Evolutionary conservation across 2,888 invertebrate species (phyloP).

Genomic region (Serripes groenlandicus): DNA sequence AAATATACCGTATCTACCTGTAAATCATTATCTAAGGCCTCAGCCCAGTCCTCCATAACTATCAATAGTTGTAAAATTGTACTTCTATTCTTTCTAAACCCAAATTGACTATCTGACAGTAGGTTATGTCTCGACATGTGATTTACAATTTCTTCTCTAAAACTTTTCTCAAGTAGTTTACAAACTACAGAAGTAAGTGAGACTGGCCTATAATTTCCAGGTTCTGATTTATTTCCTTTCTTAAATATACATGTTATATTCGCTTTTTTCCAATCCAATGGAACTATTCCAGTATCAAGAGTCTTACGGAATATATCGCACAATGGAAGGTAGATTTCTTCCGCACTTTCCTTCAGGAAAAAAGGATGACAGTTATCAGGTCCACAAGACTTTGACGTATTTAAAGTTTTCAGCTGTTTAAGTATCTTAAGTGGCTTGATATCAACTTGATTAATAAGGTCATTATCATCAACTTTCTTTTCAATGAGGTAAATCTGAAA

Average conservation of each 20-base stretch:
- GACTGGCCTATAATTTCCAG: no score
- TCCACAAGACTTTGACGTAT: constrained; percentile 22
- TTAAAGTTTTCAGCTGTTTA: constrained; percentile 24
- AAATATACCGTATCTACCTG: no score
- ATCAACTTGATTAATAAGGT: background rate
- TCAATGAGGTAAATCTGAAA: constrained; percentile 26
- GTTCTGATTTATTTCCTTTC: constrained; percentile 17
- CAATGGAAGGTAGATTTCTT: constrained; percentile 6
- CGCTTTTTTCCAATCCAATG: constrained; percentile 23
- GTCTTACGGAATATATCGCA: constrained; percentile 9
- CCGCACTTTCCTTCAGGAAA: constrained; percentile 26
- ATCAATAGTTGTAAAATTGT: no score
- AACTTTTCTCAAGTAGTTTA: constrained; percentile 22
- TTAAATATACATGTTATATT: constrained; percentile 34
- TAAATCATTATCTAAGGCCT: no score
- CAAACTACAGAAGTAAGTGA: constrained; percentile 1
- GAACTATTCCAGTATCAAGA: constrained; percentile 15
- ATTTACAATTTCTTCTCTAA: no score
- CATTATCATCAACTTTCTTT: constrained; percentile 9
- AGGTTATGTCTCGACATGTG: no score
- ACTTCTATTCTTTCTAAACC: no score
- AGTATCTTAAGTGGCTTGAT: constrained; percentile 22
- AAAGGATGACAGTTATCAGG: constrained; percentile 32
- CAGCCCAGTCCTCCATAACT: no score
- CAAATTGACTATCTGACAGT: no score